Percentiles rank a stretch among this genome's conserved stretches.
These are phyloP conservation scores for Coboldia fuscipes DNA, from an alignment of 1,140 invertebrate species.

Conservation along the genomic window DNA sequence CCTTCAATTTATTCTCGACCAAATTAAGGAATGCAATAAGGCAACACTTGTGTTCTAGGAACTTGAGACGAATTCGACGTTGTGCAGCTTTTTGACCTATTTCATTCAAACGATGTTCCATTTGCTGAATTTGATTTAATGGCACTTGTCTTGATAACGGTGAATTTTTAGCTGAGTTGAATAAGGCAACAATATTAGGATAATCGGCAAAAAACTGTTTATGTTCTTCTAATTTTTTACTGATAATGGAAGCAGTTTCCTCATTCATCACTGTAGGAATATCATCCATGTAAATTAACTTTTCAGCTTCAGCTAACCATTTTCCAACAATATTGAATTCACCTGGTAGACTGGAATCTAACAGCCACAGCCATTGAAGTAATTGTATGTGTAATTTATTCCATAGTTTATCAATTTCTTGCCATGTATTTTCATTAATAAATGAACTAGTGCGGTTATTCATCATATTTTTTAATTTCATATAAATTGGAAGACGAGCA, in stretches of 20 bases:
- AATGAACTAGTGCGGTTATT: constrained; percentile 49
- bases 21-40: constrained; percentile 74
- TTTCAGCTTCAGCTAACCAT: constrained; percentile 74
- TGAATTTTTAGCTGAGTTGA: constrained; percentile 39
- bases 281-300: constrained; percentile 57
- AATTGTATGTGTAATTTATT: constrained; percentile 51
- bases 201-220: constrained; percentile 72
- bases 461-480: constrained; percentile 49
- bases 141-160: constrained; percentile 39
- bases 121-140: constrained; percentile 54
- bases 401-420: constrained; percentile 53
- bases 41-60: constrained; percentile 81
- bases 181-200: constrained; percentile 50
- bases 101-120: constrained; percentile 49
- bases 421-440: constrained; percentile 60
- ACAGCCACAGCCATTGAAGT: constrained; percentile 61
- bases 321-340: constrained; percentile 67
- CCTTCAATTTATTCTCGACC: constrained; percentile 68
- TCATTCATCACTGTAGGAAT: constrained; percentile 65
- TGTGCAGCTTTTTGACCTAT: constrained; percentile 48
- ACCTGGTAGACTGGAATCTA: constrained; percentile 65
- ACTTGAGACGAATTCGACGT: constrained; percentile 61
- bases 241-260: constrained; percentile 66
- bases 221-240: constrained; percentile 72
- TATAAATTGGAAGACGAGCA: constrained; percentile 39